A percentile compares a stretch with the other conserved stretches of the same genome.
phyloP scores from a whole-genome alignment of 2,888 invertebrate genomes.

The Amblyteles armatorius region DNA sequence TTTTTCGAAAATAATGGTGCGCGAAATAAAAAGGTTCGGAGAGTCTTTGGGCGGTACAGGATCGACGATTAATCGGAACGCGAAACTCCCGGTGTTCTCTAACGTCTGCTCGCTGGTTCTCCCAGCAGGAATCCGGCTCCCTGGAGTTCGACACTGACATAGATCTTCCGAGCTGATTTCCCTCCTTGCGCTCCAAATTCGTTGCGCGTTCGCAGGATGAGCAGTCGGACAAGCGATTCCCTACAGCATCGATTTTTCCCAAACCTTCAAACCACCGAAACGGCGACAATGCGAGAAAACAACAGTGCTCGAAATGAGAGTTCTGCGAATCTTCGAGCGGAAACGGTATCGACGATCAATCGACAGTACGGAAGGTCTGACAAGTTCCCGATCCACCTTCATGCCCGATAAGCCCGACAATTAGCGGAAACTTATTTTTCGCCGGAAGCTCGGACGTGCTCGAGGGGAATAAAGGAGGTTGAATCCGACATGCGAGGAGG shows the following conservation, averaged over 20 bases:
- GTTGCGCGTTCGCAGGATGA: too few relatives aligned
- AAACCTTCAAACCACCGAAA: too few relatives aligned
- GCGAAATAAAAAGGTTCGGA: too few relatives aligned
- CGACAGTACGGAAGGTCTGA: constrained; percentile 29
- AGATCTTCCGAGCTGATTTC: background rate
- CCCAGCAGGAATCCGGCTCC: constrained; percentile 25
- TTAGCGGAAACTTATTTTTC: constrained; percentile 33
- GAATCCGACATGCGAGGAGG: constrained; percentile 39
- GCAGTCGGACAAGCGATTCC: too few relatives aligned
- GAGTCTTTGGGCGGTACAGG: too few relatives aligned
- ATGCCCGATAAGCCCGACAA: constrained; percentile 27
- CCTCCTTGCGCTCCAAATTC: background rate
- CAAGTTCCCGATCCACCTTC: background rate
- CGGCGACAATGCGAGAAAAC: too few relatives aligned
- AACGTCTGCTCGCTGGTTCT: constrained; percentile 26
- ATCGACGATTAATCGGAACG: background rate
- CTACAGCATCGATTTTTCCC: too few relatives aligned
- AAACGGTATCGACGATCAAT: background rate
- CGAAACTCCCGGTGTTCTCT: constrained; percentile 26
- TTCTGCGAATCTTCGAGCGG: background rate
- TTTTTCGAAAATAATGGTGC: too few relatives aligned
- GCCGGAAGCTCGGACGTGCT: constrained; percentile 14
- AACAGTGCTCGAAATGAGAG: too few relatives aligned
- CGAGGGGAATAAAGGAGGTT: constrained; percentile 28
- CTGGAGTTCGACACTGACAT: constrained; percentile 12